phyloP scores from a whole-genome alignment of 2,888 invertebrate genomes.

The Lysandra bellargus region DNA sequence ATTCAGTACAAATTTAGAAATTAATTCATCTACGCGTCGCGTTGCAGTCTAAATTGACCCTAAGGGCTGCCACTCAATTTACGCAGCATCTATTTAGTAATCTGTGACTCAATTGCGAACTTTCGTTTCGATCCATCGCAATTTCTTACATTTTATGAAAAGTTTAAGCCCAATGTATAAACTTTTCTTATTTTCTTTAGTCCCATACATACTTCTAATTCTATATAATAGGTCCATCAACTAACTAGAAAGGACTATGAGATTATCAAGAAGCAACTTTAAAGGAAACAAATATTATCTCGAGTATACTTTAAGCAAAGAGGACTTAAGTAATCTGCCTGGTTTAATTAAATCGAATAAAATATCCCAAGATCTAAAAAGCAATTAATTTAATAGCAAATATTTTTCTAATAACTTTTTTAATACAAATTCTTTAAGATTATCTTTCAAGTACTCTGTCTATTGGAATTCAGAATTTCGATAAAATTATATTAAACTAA shows the following conservation, averaged over 20 bases:
- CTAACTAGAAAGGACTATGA: background rate
- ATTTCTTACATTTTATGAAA: no score
- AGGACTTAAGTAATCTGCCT: background rate
- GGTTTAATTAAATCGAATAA: background rate
- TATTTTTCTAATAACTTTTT: background rate
- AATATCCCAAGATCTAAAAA: background rate
- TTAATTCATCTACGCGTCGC: no score
- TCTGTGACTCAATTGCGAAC: no score
- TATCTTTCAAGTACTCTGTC: background rate
- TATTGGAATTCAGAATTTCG: background rate
- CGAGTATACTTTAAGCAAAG: background rate
- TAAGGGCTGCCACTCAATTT: no score
- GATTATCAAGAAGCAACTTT: background rate
- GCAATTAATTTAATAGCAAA: background rate
- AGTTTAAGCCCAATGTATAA: no score
- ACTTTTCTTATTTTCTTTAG: no score
- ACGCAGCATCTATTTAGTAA: no score
- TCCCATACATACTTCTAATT: no score
- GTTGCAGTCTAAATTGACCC: no score
- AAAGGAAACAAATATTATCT: slow-evolving; percentile 17
- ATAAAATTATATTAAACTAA: background rate
- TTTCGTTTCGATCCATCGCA: no score
- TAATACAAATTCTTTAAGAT: background rate
- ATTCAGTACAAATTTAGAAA: no score
- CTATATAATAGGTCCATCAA: no score